A percentile compares a stretch with the other conserved stretches of the same genome.
phyloP scores from a whole-genome alignment of 2,113 vertebrate genomes.

The Condylura cristata region DNA sequence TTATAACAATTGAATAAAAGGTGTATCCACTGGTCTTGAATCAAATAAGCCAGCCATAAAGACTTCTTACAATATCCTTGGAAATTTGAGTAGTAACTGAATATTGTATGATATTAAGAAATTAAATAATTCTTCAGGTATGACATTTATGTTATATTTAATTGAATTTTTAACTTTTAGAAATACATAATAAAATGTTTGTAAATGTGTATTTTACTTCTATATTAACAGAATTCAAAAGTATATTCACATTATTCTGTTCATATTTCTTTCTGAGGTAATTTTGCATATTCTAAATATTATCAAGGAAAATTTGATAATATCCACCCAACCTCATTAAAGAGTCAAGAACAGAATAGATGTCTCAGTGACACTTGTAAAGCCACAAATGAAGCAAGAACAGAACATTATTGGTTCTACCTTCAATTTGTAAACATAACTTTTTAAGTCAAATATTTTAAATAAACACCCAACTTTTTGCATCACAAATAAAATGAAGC shows the following conservation, averaged over 20 bases:
- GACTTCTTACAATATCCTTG: neutral
- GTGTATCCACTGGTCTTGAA: neutral
- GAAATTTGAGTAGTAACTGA: neutral
- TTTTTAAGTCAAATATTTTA: neutral
- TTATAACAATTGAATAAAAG: neutral
- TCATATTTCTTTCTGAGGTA: neutral
- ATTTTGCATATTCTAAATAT: neutral
- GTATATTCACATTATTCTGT: neutral
- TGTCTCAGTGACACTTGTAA: neutral
- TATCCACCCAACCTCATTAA: neutral
- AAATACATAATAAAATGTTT: neutral
- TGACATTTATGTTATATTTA: neutral
- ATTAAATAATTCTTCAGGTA: neutral
- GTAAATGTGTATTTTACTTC: neutral
- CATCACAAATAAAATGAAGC: neutral
- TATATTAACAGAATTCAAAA: neutral
- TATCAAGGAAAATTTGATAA: neutral
- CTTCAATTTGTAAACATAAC: neutral
- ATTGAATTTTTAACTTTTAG: neutral
- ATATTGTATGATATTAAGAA: neutral
- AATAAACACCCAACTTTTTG: neutral
- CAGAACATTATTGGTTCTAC: neutral
- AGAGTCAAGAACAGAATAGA: neutral
- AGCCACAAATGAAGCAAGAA: neutral
- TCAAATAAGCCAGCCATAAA: neutral